Base-by-base conservation (phyloP, 2,113 vertebrate genomes). In the Misgurnus mizolepis region DNA sequence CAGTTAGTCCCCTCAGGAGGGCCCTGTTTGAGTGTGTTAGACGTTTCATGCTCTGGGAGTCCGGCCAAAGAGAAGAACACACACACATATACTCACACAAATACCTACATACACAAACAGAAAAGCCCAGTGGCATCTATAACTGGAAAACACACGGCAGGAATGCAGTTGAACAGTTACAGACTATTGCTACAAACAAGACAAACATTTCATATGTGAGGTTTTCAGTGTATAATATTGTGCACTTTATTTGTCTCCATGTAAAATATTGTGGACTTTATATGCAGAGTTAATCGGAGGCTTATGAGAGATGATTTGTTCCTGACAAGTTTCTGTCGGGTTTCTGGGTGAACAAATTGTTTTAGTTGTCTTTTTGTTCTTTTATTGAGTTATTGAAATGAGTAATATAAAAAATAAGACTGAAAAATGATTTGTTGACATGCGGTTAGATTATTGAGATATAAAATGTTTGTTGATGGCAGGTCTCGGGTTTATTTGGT, bases 1-100 rank as follows among this genome's bases (percentile, higher is more conserved):
- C 87, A 88, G 85, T 83, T 88, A 78, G 82, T 91, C 91, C 89
- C 90, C 90, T 89, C 85, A 84, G 85, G 90, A 91, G 90, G 89
- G 82, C 90, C 91, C 89, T 92, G 90, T 85, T 91, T 87, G 87
- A 87, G 89, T 90, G 87, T 17, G 82, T 84, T 90, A 86, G 87
- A 90, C 88, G 88, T 91, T 92, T 90, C 88, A 88, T 87, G 78
- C 89, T 90, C 88, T 87, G 87, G 90, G 90, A 92, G 85, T 75
- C 43, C 0, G 40, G 90, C 92, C 92, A 92, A 91, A 80, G 84
- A 75, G 79, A 49, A 82, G 81, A 79, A 72, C 87, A 82, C 79
- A 74, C 50, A 55, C 76, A 61, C 80, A 80, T 71, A 72, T 58
- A 67, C 71, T 70, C 68, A 78, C 17, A 74, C 18, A 70, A 74